These are phyloP conservation scores for Drosophila oshimai DNA, from an alignment of 1,140 invertebrate species.

Conservation along the genomic window DNA sequence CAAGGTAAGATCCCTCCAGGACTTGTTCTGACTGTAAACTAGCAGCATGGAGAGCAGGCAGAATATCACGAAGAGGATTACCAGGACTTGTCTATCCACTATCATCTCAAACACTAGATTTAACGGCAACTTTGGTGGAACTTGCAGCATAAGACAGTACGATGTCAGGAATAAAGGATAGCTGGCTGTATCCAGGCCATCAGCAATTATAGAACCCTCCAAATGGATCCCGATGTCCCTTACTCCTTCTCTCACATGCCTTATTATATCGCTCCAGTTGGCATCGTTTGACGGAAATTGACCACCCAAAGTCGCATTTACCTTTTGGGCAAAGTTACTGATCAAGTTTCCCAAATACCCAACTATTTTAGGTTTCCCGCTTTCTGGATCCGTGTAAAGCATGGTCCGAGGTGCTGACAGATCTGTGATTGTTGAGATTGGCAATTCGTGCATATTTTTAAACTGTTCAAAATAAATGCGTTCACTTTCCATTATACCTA, in stretches of 20 bases:
- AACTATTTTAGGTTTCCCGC: not conserved
- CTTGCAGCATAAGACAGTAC: no score
- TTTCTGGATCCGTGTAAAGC: conserved; percentile 14
- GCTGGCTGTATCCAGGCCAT: no score
- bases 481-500: not conserved
- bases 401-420: conserved; percentile 47
- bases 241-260: no score
- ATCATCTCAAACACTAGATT: no score
- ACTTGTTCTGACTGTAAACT: no score
- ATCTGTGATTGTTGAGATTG: conserved; percentile 18
- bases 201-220: no score
- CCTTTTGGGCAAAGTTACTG: conserved; percentile 26
- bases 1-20: no score
- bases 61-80: no score
- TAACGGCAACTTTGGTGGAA: no score
- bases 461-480: conserved; percentile 50
- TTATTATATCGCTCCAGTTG: not conserved
- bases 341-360: conserved; percentile 50
- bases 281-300: not conserved
- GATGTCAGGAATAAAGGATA: no score
- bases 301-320: conserved; percentile 46
- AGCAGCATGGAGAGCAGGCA: no score
- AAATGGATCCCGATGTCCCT: conserved; percentile 40
- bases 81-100: no score
- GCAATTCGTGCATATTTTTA: conserved; percentile 23